These are phyloP conservation scores for Toxonevra muliebris DNA, from an alignment of 2,888 invertebrate genomes.

Conservation along the genomic window DNA sequence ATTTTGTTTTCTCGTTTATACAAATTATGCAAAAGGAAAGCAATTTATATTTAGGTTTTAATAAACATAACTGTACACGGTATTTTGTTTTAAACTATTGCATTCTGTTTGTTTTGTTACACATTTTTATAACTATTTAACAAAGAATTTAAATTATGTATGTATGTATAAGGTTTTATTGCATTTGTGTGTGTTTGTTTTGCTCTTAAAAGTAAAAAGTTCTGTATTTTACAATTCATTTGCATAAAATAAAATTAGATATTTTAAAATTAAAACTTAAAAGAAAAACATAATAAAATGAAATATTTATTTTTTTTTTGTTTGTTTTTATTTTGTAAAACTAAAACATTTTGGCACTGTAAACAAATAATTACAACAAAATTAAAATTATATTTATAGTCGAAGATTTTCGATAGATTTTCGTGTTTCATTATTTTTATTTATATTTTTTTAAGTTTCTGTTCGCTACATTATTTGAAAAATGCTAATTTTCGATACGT, in stretches of 20 bases:
- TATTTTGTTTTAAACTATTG: constrained; percentile 8
- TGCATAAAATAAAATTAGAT: constrained; percentile 7
- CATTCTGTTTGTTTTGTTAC: constrained; percentile 23
- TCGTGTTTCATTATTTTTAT: not conserved
- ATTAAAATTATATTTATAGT: not conserved
- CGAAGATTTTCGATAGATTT: not conserved
- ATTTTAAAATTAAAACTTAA: not conserved
- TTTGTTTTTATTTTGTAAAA: constrained; percentile 41
- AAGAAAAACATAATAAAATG: constrained; percentile 10
- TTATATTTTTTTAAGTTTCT: not conserved
- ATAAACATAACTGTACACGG: constrained; percentile 2
- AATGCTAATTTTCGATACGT: no score
- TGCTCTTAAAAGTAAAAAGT: constrained; percentile 1
- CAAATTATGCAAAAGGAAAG: not conserved
- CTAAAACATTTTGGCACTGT: constrained; percentile 59
- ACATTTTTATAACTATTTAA: constrained; percentile 29
- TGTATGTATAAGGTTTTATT: constrained; percentile 1
- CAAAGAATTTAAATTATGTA: constrained; percentile 21
- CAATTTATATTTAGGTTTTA: not conserved
- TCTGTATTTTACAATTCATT: constrained; percentile 17
- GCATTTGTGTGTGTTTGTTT: constrained; percentile 5
- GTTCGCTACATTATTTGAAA: constrained; percentile 3
- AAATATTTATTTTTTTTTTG: constrained; percentile 14
- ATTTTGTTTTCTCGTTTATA: constrained; percentile 5
- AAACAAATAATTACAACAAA: constrained; percentile 44